Conservation (phyloP, 2,888 invertebrate genomes). For the Heliconius ismenius region DNA sequence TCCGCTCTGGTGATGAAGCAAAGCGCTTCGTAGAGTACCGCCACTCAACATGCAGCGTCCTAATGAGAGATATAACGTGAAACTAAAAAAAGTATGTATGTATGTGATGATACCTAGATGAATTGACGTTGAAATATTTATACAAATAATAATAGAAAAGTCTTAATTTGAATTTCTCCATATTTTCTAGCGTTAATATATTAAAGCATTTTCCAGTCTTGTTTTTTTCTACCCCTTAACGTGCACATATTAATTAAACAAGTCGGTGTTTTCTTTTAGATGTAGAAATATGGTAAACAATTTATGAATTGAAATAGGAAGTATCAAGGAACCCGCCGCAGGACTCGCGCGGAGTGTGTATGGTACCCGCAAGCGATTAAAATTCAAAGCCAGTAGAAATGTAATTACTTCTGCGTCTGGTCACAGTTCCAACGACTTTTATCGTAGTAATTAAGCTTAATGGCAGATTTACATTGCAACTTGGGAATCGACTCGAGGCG, state of each 20-base stretch:
- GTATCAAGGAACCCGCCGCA: conserved; percentile 33
- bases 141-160: not conserved
- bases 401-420: conserved; percentile 75
- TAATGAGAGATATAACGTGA: no score
- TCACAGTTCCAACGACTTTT: conserved; percentile 71
- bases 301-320: conserved; percentile 37
- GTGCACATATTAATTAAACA: conserved; percentile 30
- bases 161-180: not conserved
- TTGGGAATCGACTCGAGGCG: conserved; percentile 39
- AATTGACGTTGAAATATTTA: not conserved
- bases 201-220: not conserved
- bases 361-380: conserved; percentile 58
- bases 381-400: conserved; percentile 79
- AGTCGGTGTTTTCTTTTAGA: conserved; percentile 27
- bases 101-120: not conserved
- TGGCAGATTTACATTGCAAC: conserved; percentile 67
- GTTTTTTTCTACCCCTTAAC: conserved; percentile 18
- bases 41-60: no score
- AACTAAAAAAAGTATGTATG: not conserved
- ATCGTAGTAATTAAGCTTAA: conserved; percentile 75
- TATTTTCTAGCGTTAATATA: not conserved
- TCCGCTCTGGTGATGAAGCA: no score
- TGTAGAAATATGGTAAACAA: conserved; percentile 32
- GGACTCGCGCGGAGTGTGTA: conserved; percentile 21
- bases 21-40: no score